These are phyloP conservation scores for Dunckerocampus dactyliophorus DNA, from an alignment of 2,113 vertebrate genomes.

Conservation along the genomic window DNA sequence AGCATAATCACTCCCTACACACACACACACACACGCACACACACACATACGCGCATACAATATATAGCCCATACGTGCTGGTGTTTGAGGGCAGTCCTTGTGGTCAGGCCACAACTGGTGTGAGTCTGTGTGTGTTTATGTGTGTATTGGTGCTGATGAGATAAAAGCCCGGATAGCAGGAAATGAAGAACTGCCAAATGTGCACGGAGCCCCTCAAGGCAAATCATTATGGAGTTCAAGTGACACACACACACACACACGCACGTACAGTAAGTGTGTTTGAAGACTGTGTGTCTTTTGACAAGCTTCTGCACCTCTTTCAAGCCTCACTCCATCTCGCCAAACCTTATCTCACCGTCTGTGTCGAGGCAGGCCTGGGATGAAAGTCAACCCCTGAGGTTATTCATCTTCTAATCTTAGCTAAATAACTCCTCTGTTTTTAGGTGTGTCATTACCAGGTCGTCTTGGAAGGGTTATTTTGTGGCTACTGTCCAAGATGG, in stretches of 20 bases:
- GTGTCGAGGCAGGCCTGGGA: constrained; percentile 88
- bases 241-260: constrained; percentile 28
- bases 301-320: constrained; percentile 45
- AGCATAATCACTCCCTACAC: constrained; percentile 79
- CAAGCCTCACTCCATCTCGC: constrained; percentile 39
- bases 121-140: constrained; percentile 8
- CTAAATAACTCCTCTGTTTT: constrained; percentile 81
- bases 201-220: constrained; percentile 75
- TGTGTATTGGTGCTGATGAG: constrained; percentile 25
- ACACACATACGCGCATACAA: constrained; percentile 4
- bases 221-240: constrained; percentile 89
- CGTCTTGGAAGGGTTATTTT: not conserved
- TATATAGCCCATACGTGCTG: constrained; percentile 40
- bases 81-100: constrained; percentile 77
- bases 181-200: constrained; percentile 85
- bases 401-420: constrained; percentile 84
- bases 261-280: constrained; percentile 30
- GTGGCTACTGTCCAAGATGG: not conserved
- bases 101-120: constrained; percentile 78
- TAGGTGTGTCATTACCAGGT: constrained; percentile 75
- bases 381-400: constrained; percentile 82
- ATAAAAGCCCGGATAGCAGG: constrained; percentile 65
- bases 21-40: constrained; percentile 46
- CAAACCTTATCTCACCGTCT: constrained; percentile 31
- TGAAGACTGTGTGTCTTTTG: constrained; percentile 56